These are phyloP conservation scores for Babyrousa celebensis DNA, from an alignment of 2,797 vertebrate genomes.

Conservation along the genomic window DNA sequence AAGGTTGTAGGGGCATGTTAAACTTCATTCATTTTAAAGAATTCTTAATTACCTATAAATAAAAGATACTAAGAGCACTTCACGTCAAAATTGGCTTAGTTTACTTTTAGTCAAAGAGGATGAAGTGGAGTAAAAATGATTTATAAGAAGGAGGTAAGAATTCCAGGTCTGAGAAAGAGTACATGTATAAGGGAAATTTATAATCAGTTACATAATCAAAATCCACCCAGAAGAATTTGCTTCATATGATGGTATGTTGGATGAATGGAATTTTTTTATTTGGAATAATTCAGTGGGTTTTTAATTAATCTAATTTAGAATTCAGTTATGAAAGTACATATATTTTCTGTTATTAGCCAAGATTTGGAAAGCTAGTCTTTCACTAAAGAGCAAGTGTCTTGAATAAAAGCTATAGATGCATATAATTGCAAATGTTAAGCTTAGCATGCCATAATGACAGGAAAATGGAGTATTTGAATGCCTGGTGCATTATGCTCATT, in stretches of 20 bases:
- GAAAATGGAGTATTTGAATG: conserved; percentile 64
- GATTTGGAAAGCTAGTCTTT: conserved; percentile 33
- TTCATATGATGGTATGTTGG: not conserved
- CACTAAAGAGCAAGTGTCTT: conserved; percentile 6
- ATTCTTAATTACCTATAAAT: not conserved
- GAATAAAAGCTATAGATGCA: conserved; percentile 45
- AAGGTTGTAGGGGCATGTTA: not conserved
- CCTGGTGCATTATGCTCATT: conserved; percentile 30
- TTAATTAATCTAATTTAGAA: conserved; percentile 69
- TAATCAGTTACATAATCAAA: not conserved
- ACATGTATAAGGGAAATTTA: not conserved
- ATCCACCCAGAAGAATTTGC: not conserved
- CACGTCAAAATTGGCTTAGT: not conserved
- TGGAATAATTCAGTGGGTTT: conserved; percentile 5
- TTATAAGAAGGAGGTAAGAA: not conserved
- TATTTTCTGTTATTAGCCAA: conserved; percentile 31
- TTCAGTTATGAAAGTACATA: not conserved
- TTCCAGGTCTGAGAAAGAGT: not conserved
- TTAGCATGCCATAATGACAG: conserved; percentile 14
- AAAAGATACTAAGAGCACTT: not conserved
- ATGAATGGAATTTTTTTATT: conserved; percentile 19
- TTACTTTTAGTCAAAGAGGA: not conserved
- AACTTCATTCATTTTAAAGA: not conserved
- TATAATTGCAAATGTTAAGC: conserved; percentile 71
- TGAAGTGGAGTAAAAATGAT: not conserved